Percentiles rank a stretch among this genome's conserved stretches.
phyloP scores from a whole-genome alignment of 1,140 invertebrate genomes.

The Dufourea novaeangliae region DNA sequence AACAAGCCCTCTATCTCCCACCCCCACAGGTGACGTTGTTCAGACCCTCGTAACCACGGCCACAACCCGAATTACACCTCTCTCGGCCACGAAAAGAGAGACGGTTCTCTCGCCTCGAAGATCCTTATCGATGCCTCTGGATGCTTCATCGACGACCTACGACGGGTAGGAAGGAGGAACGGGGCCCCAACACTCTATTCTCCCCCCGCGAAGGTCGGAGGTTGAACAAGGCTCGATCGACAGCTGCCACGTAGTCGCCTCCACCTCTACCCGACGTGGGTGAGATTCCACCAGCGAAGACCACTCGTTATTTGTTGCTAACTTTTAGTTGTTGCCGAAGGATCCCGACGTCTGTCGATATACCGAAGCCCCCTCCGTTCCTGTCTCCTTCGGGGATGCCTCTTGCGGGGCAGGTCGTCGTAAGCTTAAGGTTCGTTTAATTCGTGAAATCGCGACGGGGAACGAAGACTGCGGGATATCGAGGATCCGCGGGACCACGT shows the following conservation, averaged over 20 bases:
- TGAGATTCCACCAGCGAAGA: slow-evolving; percentile 55
- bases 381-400: not conserved
- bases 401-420: not conserved
- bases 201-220: slow-evolving; percentile 53
- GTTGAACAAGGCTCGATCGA: slow-evolving; percentile 65
- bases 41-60: slow-evolving; percentile 14
- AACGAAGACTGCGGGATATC: not conserved
- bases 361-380: not conserved
- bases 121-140: slow-evolving; percentile 60
- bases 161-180: slow-evolving; percentile 30
- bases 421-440: slow-evolving; percentile 1
- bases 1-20: slow-evolving; percentile 18
- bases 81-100: not conserved
- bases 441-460: not conserved
- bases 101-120: slow-evolving; percentile 46
- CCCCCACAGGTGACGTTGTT: slow-evolving; percentile 38
- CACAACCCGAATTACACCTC: slow-evolving; percentile 63
- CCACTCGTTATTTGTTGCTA: slow-evolving; percentile 26
- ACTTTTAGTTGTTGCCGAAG: not conserved
- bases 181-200: not conserved
- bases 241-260: slow-evolving; percentile 62
- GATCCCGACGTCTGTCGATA: not conserved
- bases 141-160: slow-evolving; percentile 60
- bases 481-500: not conserved
- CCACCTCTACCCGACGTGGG: slow-evolving; percentile 56